phyloP scores from a whole-genome alignment of 2,113 vertebrate genomes.

The Prunella himalayana region DNA sequence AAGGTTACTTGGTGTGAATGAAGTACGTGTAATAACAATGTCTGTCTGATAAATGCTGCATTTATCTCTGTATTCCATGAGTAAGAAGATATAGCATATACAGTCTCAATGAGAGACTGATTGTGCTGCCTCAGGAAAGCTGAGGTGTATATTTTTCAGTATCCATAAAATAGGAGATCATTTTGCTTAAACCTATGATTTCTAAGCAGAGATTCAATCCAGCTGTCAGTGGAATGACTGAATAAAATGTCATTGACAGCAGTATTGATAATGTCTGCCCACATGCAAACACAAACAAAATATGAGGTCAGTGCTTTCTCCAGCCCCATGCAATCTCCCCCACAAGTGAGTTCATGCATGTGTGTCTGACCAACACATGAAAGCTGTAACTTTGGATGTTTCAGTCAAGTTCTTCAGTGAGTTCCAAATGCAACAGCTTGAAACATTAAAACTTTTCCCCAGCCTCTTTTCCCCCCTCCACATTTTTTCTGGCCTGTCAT shows the following conservation, averaged over 20 bases:
- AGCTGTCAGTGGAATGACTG: neutral
- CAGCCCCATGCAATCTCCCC: neutral
- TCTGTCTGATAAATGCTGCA: neutral
- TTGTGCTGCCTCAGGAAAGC: neutral
- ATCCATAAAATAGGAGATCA: fast-evolving
- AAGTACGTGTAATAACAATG: neutral
- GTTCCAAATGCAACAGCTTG: neutral
- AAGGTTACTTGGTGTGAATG: neutral
- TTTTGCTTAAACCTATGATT: neutral
- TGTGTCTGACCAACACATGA: neutral
- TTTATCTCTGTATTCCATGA: neutral
- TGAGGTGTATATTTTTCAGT: neutral
- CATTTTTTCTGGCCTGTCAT: neutral
- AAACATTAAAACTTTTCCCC: neutral
- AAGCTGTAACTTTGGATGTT: neutral
- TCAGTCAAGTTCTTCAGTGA: neutral
- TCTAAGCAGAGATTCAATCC: neutral
- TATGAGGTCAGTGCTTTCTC: neutral
- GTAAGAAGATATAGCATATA: neutral
- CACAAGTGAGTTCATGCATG: neutral
- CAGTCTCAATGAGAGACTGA: neutral
- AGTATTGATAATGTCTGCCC: fast-evolving
- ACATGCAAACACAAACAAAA: neutral
- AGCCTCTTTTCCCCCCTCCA: fast-evolving
- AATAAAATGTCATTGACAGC: neutral